Evolutionary conservation across 1,140 invertebrate species (phyloP), one percentile per base, ranked within the genome.

Genomic region (Mycetomoellerius zeteki): DNA sequence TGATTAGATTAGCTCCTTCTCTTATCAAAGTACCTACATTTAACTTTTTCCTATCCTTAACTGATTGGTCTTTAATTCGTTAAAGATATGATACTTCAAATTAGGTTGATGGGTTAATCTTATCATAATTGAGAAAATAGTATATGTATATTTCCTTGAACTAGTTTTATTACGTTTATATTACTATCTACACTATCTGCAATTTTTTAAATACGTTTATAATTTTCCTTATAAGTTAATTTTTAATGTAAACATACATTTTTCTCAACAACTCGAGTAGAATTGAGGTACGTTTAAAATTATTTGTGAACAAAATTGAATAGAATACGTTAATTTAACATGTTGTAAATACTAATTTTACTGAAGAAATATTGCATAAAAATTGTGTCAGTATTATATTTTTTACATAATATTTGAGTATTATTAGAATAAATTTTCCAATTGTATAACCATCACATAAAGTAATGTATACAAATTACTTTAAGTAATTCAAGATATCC

Each of bases 1-100:
- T 3, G 64, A 80, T 86, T 78, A 86, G 77, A 85, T 76, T 75
- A 60, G 10, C 85, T 33, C 37, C 62, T 75, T 16, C n/a, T 14
- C 73, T 85, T 85, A 85, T 78, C 82, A 19, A 37, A 50, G 27
- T 14, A 64, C 2, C 19, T 50, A 56, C 12, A 33, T 58, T 27
- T 71, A 43, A 43, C 37, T 69, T 50, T 56, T 69, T 67, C 24
- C 21, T 27, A 24, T 64, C 24, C 62, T 24, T 24, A 37, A 56
- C 30, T 43, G 33, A 81, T 56, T 30, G 19, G 50, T 67, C 6
- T 19, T 6, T 43, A 56, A 43, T 56, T n/a, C 4, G 3, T 65
- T 24, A 56, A 24, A 56, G 30, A 58, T 30, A 21, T 4, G 43
- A 7, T 3, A 4, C 43, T 60, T 43, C 21, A 64, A 64, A 65